Base-by-base conservation (phyloP, 2,888 invertebrate species). In the Chrysodeixis includens region DNA sequence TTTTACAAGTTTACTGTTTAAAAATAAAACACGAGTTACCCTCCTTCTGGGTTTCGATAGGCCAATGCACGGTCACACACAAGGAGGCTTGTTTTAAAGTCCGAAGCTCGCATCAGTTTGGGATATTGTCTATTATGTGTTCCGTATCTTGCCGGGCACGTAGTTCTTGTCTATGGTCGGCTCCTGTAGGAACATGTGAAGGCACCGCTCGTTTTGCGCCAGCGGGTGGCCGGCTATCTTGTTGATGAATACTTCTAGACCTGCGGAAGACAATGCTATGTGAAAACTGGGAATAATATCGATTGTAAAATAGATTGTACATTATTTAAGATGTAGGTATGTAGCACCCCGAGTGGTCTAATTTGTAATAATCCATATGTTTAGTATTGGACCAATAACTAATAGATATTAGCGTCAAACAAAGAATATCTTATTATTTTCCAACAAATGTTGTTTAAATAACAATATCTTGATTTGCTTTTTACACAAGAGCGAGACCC, bases 101-200 rank as follows among this genome's bases (percentile, higher is more conserved):
- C 82, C 84, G 75, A 80, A 83, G 83, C 78, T 85, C 76, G 66
- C 69, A 60, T 66, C 66, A 71, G 62, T 69, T 74, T 65, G 59
- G 55, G 71, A 65, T 75, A 74, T 74, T 83, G 85, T 85, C 84
- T 86, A 92, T 97, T 98, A 98, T 96, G 98, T 98, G 96, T 98
- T 99, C 90, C 99, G 96, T 93, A 99, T 99, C 96, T 99, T 99
- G 85, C 99, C 99, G 83, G 99, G 99, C 81, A 99, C 99, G 94
- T 99, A 99, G 96, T 99, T 99, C 96, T 99, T 99, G 95, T 99
- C 99, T 92, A 99, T 99, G 87, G 97, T 97, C 57, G 98, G 97
- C 87, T 99, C 99, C 93, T 99, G 99, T 76, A 99, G 96, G 96
- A 99, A 99, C 98, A 99, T 99, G 94, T 99, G 99, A 87, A 99